These are phyloP conservation scores for Lutjanus argentimaculatus DNA, from an alignment of 2,797 vertebrate genomes.

Conservation along the genomic window DNA sequence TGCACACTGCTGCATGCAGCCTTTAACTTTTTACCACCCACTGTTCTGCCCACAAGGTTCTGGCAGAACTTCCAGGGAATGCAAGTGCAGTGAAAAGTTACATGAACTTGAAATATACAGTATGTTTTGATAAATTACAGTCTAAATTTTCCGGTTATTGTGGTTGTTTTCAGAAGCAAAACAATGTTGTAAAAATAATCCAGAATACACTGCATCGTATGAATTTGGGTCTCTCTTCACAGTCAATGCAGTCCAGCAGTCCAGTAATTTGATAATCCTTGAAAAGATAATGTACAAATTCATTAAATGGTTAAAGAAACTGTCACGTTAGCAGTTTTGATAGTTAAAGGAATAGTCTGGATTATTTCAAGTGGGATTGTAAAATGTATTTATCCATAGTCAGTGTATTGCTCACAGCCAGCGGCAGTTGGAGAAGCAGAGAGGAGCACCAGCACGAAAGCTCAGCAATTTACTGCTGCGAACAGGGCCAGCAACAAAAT, in stretches of 20 bases:
- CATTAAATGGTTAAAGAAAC: neutral
- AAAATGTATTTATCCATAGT: no score
- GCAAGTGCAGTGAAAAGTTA: neutral
- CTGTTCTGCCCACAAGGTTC: slow-evolving; percentile 3
- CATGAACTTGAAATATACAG: neutral
- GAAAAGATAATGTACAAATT: neutral
- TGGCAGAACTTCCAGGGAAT: neutral
- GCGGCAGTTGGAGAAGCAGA: no score
- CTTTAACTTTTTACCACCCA: slow-evolving; percentile 9
- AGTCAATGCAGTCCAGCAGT: neutral
- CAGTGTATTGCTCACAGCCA: no score
- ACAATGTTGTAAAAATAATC: neutral
- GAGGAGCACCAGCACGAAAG: no score
- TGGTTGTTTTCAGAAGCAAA: neutral
- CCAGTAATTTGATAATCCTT: neutral
- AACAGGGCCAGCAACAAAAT: no score
- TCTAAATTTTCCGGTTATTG: neutral
- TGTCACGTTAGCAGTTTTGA: no score
- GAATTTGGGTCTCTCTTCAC: neutral
- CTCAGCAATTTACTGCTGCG: no score
- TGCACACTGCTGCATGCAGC: neutral
- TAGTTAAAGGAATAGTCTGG: no score
- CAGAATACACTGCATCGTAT: neutral
- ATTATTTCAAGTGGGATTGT: no score
- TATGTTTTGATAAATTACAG: neutral